Evolutionary conservation across 1,140 invertebrate species (phyloP).

Genomic region (Trichonephila clavata): DNA sequence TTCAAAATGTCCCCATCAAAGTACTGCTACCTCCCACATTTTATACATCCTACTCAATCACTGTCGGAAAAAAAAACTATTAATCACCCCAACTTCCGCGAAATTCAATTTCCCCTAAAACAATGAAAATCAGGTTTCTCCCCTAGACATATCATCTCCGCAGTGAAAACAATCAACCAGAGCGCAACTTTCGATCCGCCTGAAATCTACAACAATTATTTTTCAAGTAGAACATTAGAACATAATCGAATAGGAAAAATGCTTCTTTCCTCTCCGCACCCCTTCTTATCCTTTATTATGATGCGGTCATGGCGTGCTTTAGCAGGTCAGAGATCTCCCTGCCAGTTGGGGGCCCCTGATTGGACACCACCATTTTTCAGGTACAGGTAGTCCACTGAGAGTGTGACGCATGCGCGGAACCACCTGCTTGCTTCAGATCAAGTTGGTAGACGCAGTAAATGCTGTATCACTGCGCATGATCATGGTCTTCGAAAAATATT

Average conservation of each 20-base stretch:
- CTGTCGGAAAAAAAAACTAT: background rate
- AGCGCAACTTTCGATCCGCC: background rate
- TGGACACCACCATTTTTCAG: conserved; percentile 70
- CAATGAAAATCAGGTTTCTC: background rate
- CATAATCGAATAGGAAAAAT: conserved; percentile 45
- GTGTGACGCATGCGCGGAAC: conserved; percentile 62
- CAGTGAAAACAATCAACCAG: background rate
- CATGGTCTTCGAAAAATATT: background rate
- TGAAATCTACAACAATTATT: background rate
- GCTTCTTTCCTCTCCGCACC: background rate
- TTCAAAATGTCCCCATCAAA: too few species aligned
- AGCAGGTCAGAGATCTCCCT: conserved; percentile 66
- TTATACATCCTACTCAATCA: background rate
- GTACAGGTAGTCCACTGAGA: conserved; percentile 61
- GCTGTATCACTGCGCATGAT: background rate
- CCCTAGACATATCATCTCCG: background rate
- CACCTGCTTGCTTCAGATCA: conserved; percentile 66
- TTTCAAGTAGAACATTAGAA: conserved; percentile 21
- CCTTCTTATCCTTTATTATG: background rate
- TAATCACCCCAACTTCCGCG: background rate
- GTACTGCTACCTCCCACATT: background rate
- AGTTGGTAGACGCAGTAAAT: conserved; percentile 20
- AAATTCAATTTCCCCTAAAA: background rate
- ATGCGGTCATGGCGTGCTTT: conserved; percentile 62
- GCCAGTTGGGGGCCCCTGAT: conserved; percentile 20